Evolutionary conservation across 1,140 invertebrate genomes (phyloP).

Genomic region (Ruditapes philippinarum): DNA sequence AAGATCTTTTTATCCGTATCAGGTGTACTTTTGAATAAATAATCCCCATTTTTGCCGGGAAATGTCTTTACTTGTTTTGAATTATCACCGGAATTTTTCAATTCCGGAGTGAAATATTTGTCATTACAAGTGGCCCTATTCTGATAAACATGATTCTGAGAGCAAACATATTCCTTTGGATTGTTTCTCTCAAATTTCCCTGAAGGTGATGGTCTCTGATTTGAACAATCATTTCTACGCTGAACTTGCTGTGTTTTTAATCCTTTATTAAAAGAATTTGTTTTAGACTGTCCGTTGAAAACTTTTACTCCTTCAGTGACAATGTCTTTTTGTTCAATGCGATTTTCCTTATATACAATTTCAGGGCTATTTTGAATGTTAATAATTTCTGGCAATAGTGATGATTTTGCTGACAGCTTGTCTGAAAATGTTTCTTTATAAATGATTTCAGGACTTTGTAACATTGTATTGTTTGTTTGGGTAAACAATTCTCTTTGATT

Average conservation of each 20-base stretch:
- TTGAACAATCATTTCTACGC: neutral
- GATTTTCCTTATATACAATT: no score
- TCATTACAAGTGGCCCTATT: no score
- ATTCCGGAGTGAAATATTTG: no score
- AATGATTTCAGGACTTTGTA: slow-evolving; percentile 47
- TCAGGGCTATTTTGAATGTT: no score
- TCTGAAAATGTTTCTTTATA: neutral
- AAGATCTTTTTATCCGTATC: slow-evolving; percentile 21
- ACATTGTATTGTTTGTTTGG: neutral
- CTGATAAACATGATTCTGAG: no score
- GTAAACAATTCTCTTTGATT: neutral
- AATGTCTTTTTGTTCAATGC: no score
- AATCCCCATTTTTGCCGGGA: neutral
- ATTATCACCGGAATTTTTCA: no score
- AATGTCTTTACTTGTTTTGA: neutral
- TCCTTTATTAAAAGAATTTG: neutral
- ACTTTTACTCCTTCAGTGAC: no score
- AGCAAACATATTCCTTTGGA: no score
- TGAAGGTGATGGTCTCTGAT: neutral
- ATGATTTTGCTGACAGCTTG: no score
- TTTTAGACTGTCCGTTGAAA: neutral
- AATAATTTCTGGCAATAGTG: no score
- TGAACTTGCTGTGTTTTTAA: neutral
- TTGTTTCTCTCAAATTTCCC: no score
- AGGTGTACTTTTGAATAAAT: slow-evolving; percentile 23